Percentiles rank a stretch among this genome's conserved stretches.
Evolutionary conservation across 2,797 vertebrate genomes (phyloP).

Genomic region (Anniella stebbinsi): DNA sequence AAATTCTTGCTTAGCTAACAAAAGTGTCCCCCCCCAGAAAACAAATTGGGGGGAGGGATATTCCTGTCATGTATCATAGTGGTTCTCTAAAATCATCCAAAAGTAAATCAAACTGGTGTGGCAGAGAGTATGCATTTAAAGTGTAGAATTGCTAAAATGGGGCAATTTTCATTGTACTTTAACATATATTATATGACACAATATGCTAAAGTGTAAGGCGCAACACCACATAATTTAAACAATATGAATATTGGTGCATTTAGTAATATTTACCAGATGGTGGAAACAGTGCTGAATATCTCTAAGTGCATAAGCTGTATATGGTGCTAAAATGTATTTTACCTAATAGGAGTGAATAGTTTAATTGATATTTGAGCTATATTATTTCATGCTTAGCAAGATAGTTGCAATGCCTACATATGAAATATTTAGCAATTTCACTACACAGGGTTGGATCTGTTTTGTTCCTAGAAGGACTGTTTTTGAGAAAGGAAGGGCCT

Average conservation of each 20-base stretch:
- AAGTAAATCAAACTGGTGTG: not conserved
- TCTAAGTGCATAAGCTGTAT: not conserved
- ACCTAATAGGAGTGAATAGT: not conserved
- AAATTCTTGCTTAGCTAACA: not conserved
- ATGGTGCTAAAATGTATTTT: not conserved
- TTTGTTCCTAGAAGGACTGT: not conserved
- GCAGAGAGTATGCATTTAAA: conserved; percentile 26
- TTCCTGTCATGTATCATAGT: not conserved
- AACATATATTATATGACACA: conserved; percentile 14
- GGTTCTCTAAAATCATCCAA: not conserved
- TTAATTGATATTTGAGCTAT: not conserved
- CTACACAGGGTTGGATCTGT: not conserved
- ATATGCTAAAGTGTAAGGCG: conserved; percentile 24
- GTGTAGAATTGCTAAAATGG: conserved; percentile 12
- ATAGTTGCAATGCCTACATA: not conserved
- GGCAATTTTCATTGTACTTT: conserved; percentile 18
- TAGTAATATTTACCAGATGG: conserved; percentile 48
- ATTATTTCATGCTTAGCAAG: not conserved
- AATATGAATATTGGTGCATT: conserved; percentile 53
- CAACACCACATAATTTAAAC: not conserved
- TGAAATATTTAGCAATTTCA: not conserved
- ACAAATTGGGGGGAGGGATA: not conserved
- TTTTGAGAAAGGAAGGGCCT: not conserved
- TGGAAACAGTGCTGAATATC: not conserved
- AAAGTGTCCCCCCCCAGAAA: not conserved